Percentiles rank a stretch among this genome's conserved stretches.
phyloP scores from a whole-genome alignment of 2,888 invertebrate genomes.

The Tipula unca region DNA sequence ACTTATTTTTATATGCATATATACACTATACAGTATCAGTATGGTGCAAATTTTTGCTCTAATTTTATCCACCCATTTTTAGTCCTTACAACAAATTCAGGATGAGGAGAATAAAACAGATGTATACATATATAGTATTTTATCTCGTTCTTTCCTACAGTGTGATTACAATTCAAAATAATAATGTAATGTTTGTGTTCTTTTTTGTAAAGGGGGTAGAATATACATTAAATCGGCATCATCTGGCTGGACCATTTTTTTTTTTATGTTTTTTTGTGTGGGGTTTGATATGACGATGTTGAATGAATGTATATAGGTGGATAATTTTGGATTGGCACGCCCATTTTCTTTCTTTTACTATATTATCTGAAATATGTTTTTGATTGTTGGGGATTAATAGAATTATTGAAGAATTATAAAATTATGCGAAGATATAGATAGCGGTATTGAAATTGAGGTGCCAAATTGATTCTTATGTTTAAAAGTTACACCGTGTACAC shows the following conservation, averaged over 20 bases:
- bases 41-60: not conserved
- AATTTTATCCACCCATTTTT: not conserved
- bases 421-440: not conserved
- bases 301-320: not conserved
- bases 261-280: not conserved
- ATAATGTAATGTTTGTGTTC: not conserved
- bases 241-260: slow-evolving; percentile 8
- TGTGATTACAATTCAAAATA: not conserved
- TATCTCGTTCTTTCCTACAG: not conserved
- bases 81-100: not conserved
- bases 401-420: not conserved
- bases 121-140: not conserved
- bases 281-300: not conserved
- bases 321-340: not conserved
- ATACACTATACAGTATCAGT: no score
- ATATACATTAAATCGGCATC: not conserved
- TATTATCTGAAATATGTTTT: not conserved
- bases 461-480: no score
- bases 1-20: not conserved
- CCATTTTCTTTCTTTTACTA: not conserved
- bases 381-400: not conserved
- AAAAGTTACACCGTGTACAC: no score
- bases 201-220: not conserved
- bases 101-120: not conserved
- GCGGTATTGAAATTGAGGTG: no score